Percentiles rank a stretch among this genome's conserved stretches.
Evolutionary conservation across 2,888 invertebrate species (phyloP).

Genomic region (Agrotis ipsilon): DNA sequence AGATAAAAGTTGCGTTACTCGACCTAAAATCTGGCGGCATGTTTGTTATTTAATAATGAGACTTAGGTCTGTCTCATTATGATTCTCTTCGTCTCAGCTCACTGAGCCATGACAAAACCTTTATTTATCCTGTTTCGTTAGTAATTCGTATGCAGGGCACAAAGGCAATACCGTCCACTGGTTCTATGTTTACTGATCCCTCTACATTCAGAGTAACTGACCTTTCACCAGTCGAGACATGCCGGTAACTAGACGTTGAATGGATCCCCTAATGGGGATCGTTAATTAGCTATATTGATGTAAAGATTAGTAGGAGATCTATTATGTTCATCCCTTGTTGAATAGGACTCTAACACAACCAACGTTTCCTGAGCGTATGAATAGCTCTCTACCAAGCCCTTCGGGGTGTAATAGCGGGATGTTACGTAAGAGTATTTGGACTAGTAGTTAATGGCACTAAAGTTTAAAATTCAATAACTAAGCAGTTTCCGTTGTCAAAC

Average conservation of each 20-base stretch:
- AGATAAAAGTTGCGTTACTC: background rate
- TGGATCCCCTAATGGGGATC: background rate
- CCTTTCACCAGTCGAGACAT: constrained; percentile 13
- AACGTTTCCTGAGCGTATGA: no score
- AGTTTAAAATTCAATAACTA: constrained; percentile 18
- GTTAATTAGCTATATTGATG: constrained; percentile 3
- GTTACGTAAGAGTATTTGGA: background rate
- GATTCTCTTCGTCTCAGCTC: background rate
- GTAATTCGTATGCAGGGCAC: constrained; percentile 45
- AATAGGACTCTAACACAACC: background rate
- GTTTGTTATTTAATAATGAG: background rate
- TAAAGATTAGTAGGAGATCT: background rate
- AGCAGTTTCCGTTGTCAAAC: constrained; percentile 37
- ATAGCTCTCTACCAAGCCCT: background rate
- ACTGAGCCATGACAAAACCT: constrained; percentile 8
- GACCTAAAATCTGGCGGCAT: background rate
- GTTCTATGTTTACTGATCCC: constrained; percentile 27
- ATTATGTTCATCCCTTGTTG: no score
- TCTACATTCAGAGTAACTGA: constrained; percentile 18
- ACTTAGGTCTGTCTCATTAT: background rate
- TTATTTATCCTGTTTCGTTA: constrained; percentile 40
- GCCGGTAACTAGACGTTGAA: background rate
- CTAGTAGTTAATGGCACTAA: background rate
- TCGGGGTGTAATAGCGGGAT: background rate
- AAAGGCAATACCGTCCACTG: constrained; percentile 4